Conservation (phyloP, 2,888 invertebrate species). For the Trichogramma dendrolimi region DNA sequence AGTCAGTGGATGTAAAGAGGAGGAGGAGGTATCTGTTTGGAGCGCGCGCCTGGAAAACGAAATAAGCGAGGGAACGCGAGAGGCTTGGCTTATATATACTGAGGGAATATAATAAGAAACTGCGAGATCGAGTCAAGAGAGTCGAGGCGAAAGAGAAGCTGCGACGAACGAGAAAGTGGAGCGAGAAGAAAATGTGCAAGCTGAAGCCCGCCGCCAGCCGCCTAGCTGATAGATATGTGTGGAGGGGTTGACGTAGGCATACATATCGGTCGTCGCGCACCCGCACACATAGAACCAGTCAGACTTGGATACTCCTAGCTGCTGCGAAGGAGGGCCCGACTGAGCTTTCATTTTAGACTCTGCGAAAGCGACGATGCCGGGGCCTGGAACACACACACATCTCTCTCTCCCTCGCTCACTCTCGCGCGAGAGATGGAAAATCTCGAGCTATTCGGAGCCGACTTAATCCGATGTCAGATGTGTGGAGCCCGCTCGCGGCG, state of each 20-base stretch:
- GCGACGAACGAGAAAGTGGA: not conserved
- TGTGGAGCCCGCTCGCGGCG: constrained; percentile 3
- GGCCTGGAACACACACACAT: not conserved
- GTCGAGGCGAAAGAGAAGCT: not conserved
- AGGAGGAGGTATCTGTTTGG: not conserved
- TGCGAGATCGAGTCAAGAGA: not conserved
- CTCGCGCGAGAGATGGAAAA: constrained; percentile 22
- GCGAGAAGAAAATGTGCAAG: not conserved
- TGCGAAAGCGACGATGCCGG: constrained; percentile 20
- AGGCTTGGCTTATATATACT: no score
- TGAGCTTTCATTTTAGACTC: constrained; percentile 24
- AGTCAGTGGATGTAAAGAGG: no score
- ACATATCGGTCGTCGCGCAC: no score
- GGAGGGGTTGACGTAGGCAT: no score
- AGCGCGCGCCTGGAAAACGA: constrained; percentile 18
- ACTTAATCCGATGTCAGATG: constrained; percentile 29
- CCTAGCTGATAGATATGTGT: no score
- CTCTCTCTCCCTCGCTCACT: not conserved
- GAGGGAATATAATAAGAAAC: no score
- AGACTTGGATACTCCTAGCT: not conserved
- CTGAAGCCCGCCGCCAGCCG: no score
- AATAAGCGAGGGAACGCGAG: constrained; percentile 6
- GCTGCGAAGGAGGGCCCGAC: constrained; percentile 21
- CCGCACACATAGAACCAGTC: no score
- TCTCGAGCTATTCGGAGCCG: constrained; percentile 25